Conservation (phyloP, 2,113 vertebrate genomes). For the Suricata suricatta region DNA sequence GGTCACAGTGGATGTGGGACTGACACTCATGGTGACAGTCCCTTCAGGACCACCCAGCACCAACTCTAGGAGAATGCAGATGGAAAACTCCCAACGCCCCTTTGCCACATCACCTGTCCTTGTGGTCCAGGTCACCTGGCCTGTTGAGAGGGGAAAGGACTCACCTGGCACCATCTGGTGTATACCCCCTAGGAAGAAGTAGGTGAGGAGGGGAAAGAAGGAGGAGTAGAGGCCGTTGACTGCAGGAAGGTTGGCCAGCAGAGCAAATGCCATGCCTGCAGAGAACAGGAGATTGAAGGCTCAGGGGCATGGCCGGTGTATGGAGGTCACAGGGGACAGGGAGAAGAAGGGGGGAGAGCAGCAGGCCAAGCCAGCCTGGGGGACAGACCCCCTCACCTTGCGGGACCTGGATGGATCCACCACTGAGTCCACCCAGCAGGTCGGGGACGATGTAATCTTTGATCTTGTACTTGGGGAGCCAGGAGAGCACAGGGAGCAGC, state of each 20-base stretch:
- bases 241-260: conserved; percentile 93
- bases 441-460: conserved; percentile 91
- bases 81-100: not conserved
- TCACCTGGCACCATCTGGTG: conserved; percentile 97
- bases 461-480: conserved; percentile 93
- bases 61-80: not conserved
- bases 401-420: conserved; percentile 94
- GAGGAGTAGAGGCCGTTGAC: conserved; percentile 96
- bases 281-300: not conserved
- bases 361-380: not conserved
- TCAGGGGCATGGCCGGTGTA: not conserved
- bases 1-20: not conserved
- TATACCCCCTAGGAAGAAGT: conserved; percentile 93
- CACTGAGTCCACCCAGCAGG: conserved; percentile 92
- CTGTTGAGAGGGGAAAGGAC: not conserved
- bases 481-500: conserved; percentile 90
- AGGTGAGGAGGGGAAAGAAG: conserved; percentile 93
- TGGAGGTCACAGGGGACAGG: not conserved
- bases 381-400: conserved; percentile 86
- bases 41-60: not conserved
- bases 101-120: not conserved
- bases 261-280: conserved; percentile 94
- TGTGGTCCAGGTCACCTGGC: not conserved
- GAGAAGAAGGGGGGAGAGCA: not conserved
- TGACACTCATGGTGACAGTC: accelerated